phyloP scores from a whole-genome alignment of 2,113 vertebrate species.

The Rhynchopsitta pachyrhyncha region DNA sequence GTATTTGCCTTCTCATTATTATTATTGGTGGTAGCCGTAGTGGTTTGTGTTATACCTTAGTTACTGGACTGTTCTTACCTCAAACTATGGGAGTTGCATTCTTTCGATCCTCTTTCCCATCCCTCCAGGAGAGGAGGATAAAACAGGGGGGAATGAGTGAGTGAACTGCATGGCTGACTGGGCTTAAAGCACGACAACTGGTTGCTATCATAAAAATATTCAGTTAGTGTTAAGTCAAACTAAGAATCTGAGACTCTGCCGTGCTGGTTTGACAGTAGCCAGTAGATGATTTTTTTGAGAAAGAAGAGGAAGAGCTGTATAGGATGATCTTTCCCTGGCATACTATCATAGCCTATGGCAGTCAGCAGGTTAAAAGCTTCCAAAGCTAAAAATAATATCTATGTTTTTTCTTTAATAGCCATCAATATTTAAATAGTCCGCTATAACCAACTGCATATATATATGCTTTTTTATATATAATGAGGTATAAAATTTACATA shows the following conservation, averaged over 20 bases:
- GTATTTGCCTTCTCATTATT: no score
- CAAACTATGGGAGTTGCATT: no score
- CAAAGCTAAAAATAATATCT: neutral
- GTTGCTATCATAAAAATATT: neutral
- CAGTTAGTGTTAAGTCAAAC: neutral
- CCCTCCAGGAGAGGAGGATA: no score
- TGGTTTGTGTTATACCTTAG: no score
- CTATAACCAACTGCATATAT: neutral
- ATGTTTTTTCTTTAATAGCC: neutral
- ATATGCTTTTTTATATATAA: neutral
- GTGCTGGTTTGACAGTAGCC: neutral
- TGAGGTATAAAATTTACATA: no score
- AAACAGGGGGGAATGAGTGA: no score
- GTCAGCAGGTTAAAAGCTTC: neutral
- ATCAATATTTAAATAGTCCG: neutral
- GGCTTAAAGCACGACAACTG: no score
- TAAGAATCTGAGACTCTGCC: neutral
- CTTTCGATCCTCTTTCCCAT: no score
- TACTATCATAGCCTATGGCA: neutral
- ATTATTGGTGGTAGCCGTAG: no score
- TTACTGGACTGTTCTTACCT: no score
- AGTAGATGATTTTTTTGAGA: neutral
- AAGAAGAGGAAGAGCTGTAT: neutral
- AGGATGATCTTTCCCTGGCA: neutral
- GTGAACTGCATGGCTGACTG: no score